These are phyloP conservation scores for Latrodectus geometricus DNA, from an alignment of 1,140 invertebrate genomes.

Conservation along the genomic window DNA sequence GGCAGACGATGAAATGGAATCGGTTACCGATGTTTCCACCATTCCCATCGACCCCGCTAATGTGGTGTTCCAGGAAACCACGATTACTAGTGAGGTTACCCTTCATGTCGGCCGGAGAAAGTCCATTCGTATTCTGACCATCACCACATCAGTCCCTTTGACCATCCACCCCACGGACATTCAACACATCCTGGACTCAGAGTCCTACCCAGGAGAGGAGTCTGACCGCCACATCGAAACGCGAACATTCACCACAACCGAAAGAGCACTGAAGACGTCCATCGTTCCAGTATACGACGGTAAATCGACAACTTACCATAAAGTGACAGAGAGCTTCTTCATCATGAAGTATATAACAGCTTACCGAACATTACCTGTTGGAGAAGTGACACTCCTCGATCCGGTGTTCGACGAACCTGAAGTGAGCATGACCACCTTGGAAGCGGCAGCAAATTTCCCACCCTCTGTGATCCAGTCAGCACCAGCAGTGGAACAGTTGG, in stretches of 20 bases:
- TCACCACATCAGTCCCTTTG: constrained; percentile 80
- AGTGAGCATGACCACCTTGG: constrained; percentile 6
- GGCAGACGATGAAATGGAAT: constrained; percentile 53
- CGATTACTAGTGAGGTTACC: constrained; percentile 64
- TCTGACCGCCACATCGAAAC: constrained; percentile 63
- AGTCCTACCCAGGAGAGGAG: constrained; percentile 6
- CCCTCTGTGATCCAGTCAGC: constrained; percentile 40
- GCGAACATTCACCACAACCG: constrained; percentile 65
- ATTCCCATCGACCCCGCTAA: constrained; percentile 63
- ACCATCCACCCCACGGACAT: constrained; percentile 83
- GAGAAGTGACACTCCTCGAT: constrained; percentile 58
- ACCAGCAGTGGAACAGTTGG: constrained; percentile 43
- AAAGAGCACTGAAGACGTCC: constrained; percentile 64
- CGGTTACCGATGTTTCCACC: background rate
- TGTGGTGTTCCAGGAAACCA: constrained; percentile 64
- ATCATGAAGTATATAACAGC: constrained; percentile 66
- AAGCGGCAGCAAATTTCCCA: constrained; percentile 43
- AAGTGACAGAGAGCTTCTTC: constrained; percentile 66
- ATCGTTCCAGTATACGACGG: constrained; percentile 65
- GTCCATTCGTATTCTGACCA: constrained; percentile 64
- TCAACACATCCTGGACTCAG: constrained; percentile 29
- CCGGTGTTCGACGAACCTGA: constrained; percentile 21
- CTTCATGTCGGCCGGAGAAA: constrained; percentile 63
- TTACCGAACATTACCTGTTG: constrained; percentile 64
- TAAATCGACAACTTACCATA: constrained; percentile 64